phyloP scores from a whole-genome alignment of 2,797 vertebrate species.

The Neopelma chrysocephalum region DNA sequence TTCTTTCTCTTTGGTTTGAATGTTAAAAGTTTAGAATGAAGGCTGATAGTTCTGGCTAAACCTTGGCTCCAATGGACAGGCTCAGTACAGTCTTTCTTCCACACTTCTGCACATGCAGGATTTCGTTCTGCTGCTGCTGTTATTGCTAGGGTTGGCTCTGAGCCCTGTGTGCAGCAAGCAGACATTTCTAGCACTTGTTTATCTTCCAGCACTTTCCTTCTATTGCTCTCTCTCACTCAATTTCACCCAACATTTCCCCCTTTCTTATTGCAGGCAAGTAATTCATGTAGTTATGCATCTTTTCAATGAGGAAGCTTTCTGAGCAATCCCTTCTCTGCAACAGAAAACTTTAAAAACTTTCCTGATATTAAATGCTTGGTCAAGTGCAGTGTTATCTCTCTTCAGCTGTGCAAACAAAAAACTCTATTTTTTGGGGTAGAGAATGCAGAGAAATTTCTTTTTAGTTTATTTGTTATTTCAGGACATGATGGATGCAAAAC shows the following conservation, averaged over 20 bases:
- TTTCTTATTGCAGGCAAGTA: constrained; percentile 70
- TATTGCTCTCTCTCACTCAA: constrained; percentile 61
- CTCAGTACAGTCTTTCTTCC: background rate
- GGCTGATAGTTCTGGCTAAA: background rate
- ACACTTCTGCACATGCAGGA: accelerated
- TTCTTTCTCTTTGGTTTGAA: background rate
- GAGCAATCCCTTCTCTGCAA: constrained; percentile 53
- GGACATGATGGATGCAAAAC: background rate
- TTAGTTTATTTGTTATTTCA: background rate
- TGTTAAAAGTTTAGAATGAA: background rate
- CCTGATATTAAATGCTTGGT: constrained; percentile 65
- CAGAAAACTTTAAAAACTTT: constrained; percentile 61
- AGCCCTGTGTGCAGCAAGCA: background rate
- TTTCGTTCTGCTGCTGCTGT: background rate
- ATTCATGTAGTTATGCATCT: constrained; percentile 64
- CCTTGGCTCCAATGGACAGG: background rate
- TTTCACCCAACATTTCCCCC: constrained; percentile 72
- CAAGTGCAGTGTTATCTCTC: background rate
- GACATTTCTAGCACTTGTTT: constrained; percentile 6
- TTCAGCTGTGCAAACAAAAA: background rate
- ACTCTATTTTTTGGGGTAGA: background rate
- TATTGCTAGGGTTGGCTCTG: background rate
- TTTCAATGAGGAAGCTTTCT: constrained; percentile 51
- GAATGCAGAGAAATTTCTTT: background rate
- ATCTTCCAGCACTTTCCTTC: constrained; percentile 41